Base-by-base conservation (phyloP, 2,797 vertebrate species). In the Danio tinwini region DNA sequence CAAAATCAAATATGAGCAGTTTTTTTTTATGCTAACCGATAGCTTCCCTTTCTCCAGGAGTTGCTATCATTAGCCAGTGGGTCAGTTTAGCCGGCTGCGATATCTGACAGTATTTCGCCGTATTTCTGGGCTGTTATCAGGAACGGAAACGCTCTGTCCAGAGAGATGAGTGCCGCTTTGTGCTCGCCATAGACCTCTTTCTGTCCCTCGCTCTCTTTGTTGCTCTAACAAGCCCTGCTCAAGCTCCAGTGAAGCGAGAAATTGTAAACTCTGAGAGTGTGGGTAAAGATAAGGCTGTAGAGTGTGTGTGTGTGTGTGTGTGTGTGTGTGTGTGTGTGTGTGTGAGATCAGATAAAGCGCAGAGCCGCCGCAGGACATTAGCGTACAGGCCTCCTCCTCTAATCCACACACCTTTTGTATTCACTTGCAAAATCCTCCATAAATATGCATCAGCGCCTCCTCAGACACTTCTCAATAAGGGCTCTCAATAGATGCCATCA, bases 161-260 rank as follows among this genome's bases (percentile, higher is more conserved):
- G 94, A 81, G 71, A 95, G 94, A 96, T 95, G 95, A 96, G 95
- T 95, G 95, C 92, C 88, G 94, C 96, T 95, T 94, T 90, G 91
- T 93, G 90, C 92, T 90, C 88, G 82, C 88, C 95, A 90, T 62
- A 78, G 45, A 71, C 17, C 88, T 95, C 90, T 94, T 94, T 94
- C 89, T 97, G 94, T 65, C 92, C 90, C 91, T 89, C 91, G 92
- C 88, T 85, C 88, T 95, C 92, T 80, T 94, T 94, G 94, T 95
- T 92, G 92, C 91, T 87, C 96, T 98, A 99, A 98, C 97, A 98
- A 97, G 95, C 96, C 95, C 93, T 92, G 93, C 94, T 95, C 93
- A 97, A 95, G 97, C 96, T 99, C 96, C 97, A 97, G 88, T 96
- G 98, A 98, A 96, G 96, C 98, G 96, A 96, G 96, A 99, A 99